Conservation (phyloP, 2,797 vertebrate genomes). For the Leuciscus waleckii region DNA sequence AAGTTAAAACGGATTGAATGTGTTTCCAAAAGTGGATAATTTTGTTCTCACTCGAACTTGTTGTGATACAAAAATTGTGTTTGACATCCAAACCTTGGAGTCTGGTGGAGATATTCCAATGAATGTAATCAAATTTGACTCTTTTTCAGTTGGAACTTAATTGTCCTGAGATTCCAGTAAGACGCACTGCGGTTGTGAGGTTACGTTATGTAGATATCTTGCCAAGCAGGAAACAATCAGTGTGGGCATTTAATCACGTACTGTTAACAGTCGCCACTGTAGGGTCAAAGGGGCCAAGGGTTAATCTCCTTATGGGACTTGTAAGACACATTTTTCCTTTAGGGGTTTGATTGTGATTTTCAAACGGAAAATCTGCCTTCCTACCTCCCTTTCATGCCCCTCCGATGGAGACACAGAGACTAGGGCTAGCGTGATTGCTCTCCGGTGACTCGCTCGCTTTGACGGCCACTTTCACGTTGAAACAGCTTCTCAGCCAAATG, state of each 20-base stretch:
- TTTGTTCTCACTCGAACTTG: slow-evolving; percentile 28
- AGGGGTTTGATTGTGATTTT: slow-evolving; percentile 46
- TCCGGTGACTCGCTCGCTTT: slow-evolving; percentile 68
- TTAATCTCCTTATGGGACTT: slow-evolving; percentile 53
- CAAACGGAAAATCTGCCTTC: slow-evolving; percentile 55
- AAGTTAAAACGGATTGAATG: slow-evolving; percentile 19
- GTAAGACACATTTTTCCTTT: slow-evolving; percentile 52
- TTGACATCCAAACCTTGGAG: slow-evolving; percentile 19
- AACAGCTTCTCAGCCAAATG: slow-evolving; percentile 67
- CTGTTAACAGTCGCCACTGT: slow-evolving; percentile 42
- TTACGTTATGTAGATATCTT: slow-evolving; percentile 30
- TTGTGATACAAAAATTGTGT: slow-evolving; percentile 28
- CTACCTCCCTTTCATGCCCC: slow-evolving; percentile 57
- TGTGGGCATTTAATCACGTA: slow-evolving; percentile 35
- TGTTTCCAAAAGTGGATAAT: slow-evolving; percentile 34
- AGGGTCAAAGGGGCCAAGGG: slow-evolving; percentile 39
- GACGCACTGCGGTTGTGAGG: slow-evolving; percentile 4
- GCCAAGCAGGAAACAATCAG: slow-evolving; percentile 48
- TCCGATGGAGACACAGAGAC: slow-evolving; percentile 71
- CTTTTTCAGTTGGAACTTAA: slow-evolving; percentile 9
- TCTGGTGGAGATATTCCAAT: slow-evolving; percentile 33
- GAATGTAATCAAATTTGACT: slow-evolving; percentile 29
- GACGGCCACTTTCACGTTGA: slow-evolving; percentile 73
- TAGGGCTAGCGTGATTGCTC: slow-evolving; percentile 68
- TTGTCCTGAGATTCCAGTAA: slow-evolving; percentile 39